Evolutionary conservation across 2,888 invertebrate genomes (phyloP), one percentile per base, ranked within the genome.

Genomic region (Himalopsyche anomala): DNA sequence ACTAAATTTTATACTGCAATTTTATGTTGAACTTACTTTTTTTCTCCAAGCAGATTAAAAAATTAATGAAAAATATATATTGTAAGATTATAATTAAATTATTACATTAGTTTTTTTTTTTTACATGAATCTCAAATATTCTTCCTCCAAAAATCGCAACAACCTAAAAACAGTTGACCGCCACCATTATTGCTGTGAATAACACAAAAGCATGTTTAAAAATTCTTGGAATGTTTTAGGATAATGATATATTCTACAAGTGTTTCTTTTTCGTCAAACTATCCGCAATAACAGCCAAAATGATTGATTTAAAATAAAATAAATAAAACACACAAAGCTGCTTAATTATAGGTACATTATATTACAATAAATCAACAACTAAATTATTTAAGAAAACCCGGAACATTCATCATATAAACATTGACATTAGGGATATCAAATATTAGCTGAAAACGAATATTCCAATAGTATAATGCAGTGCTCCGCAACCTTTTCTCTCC

Each of bases 271-370:
- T 74, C 2, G 2, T 12, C 74, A 62, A 62, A 62, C 62, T 62
- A 62, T 51, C 51, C 62, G 28, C 74, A 74, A 74, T 74, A 36
- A 74, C 74, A 74, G 74, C 74, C 74, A 74, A 74, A 74, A 74
- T 74, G 74, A 74, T 74, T 15, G 74, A 74, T 74, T 74, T 74
- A 74, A 74, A 74, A 4, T 74, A 74, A 12, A 74, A 74, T 74
- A 74, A 74, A 74, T 74, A 74, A 74, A 74, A 74, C 15, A 36
- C 38, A 36, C 74, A 74, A 74, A 74, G 74, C 74, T 74, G 74
- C 36, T 74, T 74, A 74, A 74, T 12, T 38, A 19, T 19, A 74
- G 38, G 38, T 74, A 74, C 74, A 74, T 36, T 74, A 36, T 62
- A 12, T 36, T 74, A 74, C 74, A 74, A 74, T 74, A 74, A 28